Evolutionary conservation across 2,888 invertebrate genomes (phyloP).

Genomic region (Heteropelma amictum): DNA sequence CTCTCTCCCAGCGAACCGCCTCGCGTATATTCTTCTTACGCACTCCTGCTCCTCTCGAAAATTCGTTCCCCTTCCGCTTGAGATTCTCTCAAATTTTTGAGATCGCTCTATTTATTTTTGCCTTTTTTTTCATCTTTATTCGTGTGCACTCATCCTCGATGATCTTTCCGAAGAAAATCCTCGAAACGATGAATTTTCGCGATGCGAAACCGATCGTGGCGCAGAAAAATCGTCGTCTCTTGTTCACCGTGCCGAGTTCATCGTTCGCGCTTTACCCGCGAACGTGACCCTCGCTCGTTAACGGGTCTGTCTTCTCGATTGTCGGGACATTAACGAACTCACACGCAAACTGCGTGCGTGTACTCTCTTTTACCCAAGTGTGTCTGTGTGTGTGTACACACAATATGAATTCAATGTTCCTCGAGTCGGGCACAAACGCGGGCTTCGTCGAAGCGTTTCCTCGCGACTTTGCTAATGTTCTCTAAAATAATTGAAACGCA

Average conservation of each 20-base stretch:
- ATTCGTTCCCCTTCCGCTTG: too few relatives aligned
- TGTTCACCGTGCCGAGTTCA: constrained; percentile 20
- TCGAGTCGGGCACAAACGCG: constrained; percentile 37
- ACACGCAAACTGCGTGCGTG: constrained; percentile 15
- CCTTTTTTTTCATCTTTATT: neutral
- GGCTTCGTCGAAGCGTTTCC: constrained; percentile 49
- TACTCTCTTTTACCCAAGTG: neutral
- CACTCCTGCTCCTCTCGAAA: neutral
- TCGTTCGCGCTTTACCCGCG: constrained; percentile 43
- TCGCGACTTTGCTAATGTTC: constrained; percentile 58
- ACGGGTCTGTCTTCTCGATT: constrained; percentile 52
- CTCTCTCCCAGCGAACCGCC: too few relatives aligned
- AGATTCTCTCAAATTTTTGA: too few relatives aligned
- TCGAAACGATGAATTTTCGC: constrained; percentile 15
- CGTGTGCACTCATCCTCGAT: too few relatives aligned
- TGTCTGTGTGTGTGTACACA: neutral
- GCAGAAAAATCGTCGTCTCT: constrained; percentile 24
- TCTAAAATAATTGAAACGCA: constrained; percentile 67
- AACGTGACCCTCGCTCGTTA: constrained; percentile 48
- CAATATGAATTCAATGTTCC: constrained; percentile 17
- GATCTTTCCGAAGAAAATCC: too few relatives aligned
- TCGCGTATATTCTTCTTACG: too few relatives aligned
- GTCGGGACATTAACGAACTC: constrained; percentile 51
- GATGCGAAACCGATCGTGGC: constrained; percentile 12
- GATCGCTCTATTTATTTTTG: neutral